Base-by-base conservation (phyloP, 2,797 vertebrate species). In the Geotrypetes seraphini region DNA sequence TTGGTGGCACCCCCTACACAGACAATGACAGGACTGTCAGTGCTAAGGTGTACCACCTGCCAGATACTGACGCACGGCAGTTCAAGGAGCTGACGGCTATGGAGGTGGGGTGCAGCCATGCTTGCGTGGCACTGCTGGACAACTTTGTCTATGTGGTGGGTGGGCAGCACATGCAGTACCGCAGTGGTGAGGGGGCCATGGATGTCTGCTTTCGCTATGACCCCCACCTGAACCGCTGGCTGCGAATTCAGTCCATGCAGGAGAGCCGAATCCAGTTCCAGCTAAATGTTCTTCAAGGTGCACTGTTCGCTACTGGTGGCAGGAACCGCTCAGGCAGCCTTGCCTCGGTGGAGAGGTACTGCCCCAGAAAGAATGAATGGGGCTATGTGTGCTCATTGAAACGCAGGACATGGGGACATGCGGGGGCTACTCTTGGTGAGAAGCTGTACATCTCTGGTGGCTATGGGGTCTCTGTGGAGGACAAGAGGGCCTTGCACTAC, bases 241-340 rank as follows among this genome's bases (percentile, higher is more conserved):
- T 99, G 39, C 88, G 92, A 9, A 88, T 99, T 54, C 90, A 81
- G 26, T 66, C 91, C 31, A 81, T 98, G 89, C 92, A 90, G 54
- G 93, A 97, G 69, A 85, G 89, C 33, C 85, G 96, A 8, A 97
- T 99, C 43, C 96, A 98, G 71, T 99, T 98, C 60, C 95, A 97
- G 57, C 83, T 99, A 18, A 88, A 83, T 0, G 84, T 88, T 2
- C 57, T 97, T 6, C 64, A 64, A 0, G 91, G 92, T 4, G 72
- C 71, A 66, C 71, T 99, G 3, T 98, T 95, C 0, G 92, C 92
- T 68, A 97, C 92, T 0, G 96, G 96, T 0, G 96, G 96, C 26
- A 87, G 96, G 45, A 98, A 99, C 64, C 78, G 92, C 1, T 89
- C 93, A 0, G 95, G 96, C 17, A 98, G 93, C 58, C 63, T 99